These are phyloP conservation scores for Beaufortia kweichowensis DNA, from an alignment of 2,113 vertebrate genomes.

Conservation along the genomic window DNA sequence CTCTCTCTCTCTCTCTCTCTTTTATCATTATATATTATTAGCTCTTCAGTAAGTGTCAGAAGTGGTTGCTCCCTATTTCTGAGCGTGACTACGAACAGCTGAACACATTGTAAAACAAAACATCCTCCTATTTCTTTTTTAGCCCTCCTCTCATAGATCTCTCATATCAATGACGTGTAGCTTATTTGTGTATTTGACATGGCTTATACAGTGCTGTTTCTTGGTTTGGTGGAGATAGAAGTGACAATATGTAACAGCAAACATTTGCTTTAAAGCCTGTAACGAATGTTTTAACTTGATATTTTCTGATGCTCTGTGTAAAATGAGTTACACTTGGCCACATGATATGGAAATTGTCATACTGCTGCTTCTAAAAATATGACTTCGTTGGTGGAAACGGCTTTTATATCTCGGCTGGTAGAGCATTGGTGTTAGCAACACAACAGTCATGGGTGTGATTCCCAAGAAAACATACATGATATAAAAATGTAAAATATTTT, in stretches of 20 bases:
- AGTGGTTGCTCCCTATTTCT: conserved; percentile 53
- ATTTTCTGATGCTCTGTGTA: no score
- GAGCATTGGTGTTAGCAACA: no score
- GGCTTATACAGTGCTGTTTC: background rate
- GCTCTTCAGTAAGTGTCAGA: conserved; percentile 63
- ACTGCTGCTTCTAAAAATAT: background rate
- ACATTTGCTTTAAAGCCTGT: background rate
- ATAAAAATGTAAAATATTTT: no score
- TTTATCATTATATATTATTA: conserved; percentile 79
- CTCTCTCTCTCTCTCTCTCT: conserved; percentile 48
- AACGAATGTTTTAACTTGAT: no score
- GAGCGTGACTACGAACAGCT: conserved; percentile 63
- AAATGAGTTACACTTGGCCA: no score
- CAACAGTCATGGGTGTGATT: no score
- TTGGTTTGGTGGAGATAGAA: background rate
- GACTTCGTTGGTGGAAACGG: no score
- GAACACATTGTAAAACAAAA: conserved; percentile 53
- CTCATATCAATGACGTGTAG: background rate
- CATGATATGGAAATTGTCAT: no score
- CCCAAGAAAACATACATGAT: no score
- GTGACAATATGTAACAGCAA: background rate
- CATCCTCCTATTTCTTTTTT: background rate
- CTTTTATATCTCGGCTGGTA: no score
- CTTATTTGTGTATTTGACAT: background rate
- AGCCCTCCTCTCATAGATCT: background rate